Base-by-base conservation (phyloP, 2,113 vertebrate species). In the Engraulis encrasicolus region DNA sequence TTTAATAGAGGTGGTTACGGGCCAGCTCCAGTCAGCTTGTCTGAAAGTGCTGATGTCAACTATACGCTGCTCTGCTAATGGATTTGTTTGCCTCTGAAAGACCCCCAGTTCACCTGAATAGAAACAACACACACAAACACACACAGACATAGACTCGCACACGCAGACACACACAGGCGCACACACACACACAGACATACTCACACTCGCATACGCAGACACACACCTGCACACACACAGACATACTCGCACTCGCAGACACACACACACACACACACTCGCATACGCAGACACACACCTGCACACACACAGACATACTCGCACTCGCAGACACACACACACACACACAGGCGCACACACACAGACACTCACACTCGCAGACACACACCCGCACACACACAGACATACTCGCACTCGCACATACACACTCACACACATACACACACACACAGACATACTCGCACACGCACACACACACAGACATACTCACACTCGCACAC, bases 11-110 rank as follows among this genome's bases (percentile, higher is more conserved):
- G 81, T 89, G 87, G 86, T 90, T 91, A 90, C 71, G 82, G 90
- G 86, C 89, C 85, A 31, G 27, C 86, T 71, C 88, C 90, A 93
- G 93, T 93, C 89, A 92, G 90, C 93, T 92, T 20, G 85, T 18
- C 82, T 78, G 84, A 90, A 92, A 94, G 85, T 93, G 94, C 94
- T 94, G 93, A 94, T 91, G 89, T 23, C 18, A 88, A 90, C 89
- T 82, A 82, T 93, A 92, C 93, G 89, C 88, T 34, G 85, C 86
- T 66, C 80, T 86, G 85, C 85, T 94, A 94, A 95, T 95, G 92
- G 93, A 94, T 94, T 94, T 93, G 93, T 94, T 94, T 94, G 91
- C 85, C 61, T 74, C 91, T 89, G 85, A 74, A 81, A 74, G 85
- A n/a, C 85, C 82, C 58, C 27, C 12, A 66, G n/a, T 31, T 66